Conservation (phyloP, 2,113 vertebrate species). For the Prolemur simus region DNA sequence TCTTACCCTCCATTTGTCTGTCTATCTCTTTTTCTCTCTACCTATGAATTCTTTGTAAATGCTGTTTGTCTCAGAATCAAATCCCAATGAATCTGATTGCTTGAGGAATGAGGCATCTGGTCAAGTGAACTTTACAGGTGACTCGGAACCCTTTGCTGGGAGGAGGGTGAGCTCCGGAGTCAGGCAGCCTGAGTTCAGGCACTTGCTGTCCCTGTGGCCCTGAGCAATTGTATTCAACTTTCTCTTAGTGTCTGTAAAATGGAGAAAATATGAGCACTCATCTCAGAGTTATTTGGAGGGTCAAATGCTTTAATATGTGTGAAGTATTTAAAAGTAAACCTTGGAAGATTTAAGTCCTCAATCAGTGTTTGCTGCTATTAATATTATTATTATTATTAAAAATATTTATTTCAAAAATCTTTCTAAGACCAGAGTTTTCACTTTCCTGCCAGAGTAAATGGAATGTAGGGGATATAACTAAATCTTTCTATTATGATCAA, state of each 20-base stretch:
- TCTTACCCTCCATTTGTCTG: neutral
- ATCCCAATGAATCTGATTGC: neutral
- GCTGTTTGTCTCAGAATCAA: neutral
- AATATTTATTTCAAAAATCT: constrained; percentile 32
- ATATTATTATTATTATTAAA: neutral
- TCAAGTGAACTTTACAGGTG: neutral
- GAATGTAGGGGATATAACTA: neutral
- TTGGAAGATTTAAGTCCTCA: neutral
- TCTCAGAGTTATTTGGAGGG: neutral
- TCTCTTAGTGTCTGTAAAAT: neutral
- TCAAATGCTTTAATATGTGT: neutral
- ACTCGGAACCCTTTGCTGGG: neutral
- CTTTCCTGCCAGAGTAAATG: neutral
- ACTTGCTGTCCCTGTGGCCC: neutral
- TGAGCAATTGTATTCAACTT: neutral
- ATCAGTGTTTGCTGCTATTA: neutral
- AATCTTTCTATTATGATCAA: neutral
- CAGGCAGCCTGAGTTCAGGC: neutral
- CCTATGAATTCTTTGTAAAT: neutral
- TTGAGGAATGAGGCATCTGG: neutral
- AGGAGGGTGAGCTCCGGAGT: neutral
- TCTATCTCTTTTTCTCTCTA: neutral
- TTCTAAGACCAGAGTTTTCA: neutral
- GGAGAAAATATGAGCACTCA: neutral
- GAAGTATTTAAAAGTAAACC: neutral